phyloP scores from a whole-genome alignment of 2,797 vertebrate species.

The Gymnoscopelus braueri region DNA sequence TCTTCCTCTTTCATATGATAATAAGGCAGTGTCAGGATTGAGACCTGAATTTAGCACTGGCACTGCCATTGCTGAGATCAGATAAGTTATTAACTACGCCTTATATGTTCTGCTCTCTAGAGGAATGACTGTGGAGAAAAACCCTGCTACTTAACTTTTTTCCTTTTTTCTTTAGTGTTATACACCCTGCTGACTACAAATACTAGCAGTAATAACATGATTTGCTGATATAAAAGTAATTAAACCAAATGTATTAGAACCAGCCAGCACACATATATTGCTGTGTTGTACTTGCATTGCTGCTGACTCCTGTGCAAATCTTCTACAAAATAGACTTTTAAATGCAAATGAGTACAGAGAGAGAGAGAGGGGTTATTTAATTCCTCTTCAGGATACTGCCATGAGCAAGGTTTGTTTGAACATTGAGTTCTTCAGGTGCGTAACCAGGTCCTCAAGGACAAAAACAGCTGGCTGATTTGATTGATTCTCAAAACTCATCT shows the following conservation, averaged over 20 bases:
- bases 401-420: conserved; percentile 99
- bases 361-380: neutral
- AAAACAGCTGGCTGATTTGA: too few relatives aligned
- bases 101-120: conserved; percentile 8
- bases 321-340: neutral
- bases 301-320: too few relatives aligned
- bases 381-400: conserved; percentile 89
- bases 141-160: neutral
- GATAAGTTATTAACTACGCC: conserved; percentile 8
- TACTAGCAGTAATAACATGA: too few relatives aligned
- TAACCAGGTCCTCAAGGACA: conserved; percentile 5
- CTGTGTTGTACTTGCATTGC: too few relatives aligned
- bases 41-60: conserved; percentile 9
- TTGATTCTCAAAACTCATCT: too few relatives aligned
- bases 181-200: too few relatives aligned
- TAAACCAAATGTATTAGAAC: neutral
- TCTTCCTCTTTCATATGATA: conserved; percentile 36
- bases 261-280: neutral
- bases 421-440: conserved; percentile 99
- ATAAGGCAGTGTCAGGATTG: conserved; percentile 26
- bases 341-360: conserved; percentile 15
- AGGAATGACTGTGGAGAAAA: neutral
- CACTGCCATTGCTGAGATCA: conserved; percentile 33
- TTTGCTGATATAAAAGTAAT: neutral
- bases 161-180: neutral